Conservation (phyloP, 2,888 invertebrate genomes). For the Eupeodes latifasciatus region DNA sequence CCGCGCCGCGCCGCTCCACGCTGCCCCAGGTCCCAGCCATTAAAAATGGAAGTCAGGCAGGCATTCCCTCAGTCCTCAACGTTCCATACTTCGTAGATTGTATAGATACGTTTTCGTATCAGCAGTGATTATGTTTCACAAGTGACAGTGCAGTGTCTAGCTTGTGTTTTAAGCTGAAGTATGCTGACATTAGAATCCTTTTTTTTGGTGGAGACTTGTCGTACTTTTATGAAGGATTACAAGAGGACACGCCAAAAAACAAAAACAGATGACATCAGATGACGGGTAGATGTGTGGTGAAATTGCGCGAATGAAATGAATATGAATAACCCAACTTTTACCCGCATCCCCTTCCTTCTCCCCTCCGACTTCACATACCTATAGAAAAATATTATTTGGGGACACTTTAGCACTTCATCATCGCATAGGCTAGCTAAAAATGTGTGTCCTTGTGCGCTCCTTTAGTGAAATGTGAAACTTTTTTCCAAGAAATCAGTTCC, state of each 20-base stretch:
- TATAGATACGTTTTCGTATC: constrained; percentile 8
- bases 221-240: constrained; percentile 70
- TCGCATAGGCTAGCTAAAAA: constrained; percentile 54
- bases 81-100: constrained; percentile 3
- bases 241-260: constrained; percentile 8
- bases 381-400: constrained; percentile 39
- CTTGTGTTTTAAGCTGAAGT: constrained; percentile 35
- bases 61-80: neutral
- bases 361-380: too few relatives aligned
- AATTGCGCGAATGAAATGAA: constrained; percentile 73
- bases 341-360: neutral
- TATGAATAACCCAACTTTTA: constrained; percentile 44
- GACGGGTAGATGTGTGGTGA: constrained; percentile 48
- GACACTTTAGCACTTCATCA: constrained; percentile 62
- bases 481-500: constrained; percentile 60
- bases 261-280: constrained; percentile 19
- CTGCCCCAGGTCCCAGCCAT: constrained; percentile 37
- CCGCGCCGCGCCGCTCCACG: neutral
- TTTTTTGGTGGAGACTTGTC: constrained; percentile 37
- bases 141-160: constrained; percentile 64
- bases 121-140: constrained; percentile 73
- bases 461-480: constrained; percentile 11
- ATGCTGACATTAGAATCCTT: constrained; percentile 42
- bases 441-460: neutral
- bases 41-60: constrained; percentile 28